These are phyloP conservation scores for Gastrophryne carolinensis DNA, from an alignment of 2,797 vertebrate species.

Conservation along the genomic window DNA sequence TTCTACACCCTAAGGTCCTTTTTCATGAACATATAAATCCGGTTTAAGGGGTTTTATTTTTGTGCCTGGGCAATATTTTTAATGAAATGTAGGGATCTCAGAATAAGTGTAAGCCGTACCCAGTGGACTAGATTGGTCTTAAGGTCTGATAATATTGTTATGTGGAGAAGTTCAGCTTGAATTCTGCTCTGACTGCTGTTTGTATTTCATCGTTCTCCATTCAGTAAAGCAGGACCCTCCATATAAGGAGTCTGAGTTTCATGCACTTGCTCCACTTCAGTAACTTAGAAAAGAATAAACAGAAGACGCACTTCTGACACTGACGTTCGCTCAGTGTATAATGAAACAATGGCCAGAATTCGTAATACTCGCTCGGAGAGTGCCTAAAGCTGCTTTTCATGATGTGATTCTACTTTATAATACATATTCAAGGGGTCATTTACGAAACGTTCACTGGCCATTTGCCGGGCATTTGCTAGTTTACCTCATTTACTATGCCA, in stretches of 20 bases:
- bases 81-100: too few relatives aligned
- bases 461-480: too few relatives aligned
- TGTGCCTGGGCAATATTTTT: too few relatives aligned
- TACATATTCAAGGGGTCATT: conserved; percentile 50
- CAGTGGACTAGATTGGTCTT: not conserved
- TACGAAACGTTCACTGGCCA: too few relatives aligned
- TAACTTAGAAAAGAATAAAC: not conserved
- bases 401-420: conserved; percentile 26
- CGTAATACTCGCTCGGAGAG: conserved; percentile 1
- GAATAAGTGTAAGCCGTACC: not conserved
- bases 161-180: not conserved
- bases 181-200: not conserved
- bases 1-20: too few relatives aligned
- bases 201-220: not conserved
- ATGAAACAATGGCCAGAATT: conserved; percentile 28
- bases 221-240: not conserved
- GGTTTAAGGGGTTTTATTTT: too few relatives aligned
- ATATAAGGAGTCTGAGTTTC: not conserved
- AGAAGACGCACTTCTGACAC: conserved; percentile 8
- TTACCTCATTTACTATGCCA: too few relatives aligned
- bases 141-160: not conserved
- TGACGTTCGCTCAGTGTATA: not conserved
- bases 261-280: conserved; percentile 3
- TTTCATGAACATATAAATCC: too few relatives aligned
- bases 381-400: conserved; percentile 13